Evolutionary conservation across 2,888 invertebrate genomes (phyloP), one percentile per base, ranked within the genome.

Genomic region (Nymphalis urticae): DNA sequence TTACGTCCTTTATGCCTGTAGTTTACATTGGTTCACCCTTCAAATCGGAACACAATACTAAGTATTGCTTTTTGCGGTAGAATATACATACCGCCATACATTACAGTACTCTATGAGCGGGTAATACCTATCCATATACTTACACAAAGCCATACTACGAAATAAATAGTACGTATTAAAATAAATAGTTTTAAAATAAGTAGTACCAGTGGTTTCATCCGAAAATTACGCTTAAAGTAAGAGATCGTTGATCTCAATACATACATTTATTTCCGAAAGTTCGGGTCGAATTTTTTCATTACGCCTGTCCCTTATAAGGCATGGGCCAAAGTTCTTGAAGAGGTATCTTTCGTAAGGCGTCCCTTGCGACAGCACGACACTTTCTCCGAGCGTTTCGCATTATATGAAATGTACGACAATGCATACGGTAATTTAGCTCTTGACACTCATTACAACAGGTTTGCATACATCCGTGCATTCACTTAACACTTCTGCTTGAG

Each of bases 331-430:
- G 72, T 72, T 72, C 71, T 73, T 64, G 66, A 72, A 75, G 73
- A 73, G 78, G 81, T 80, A 80, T 88, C 82, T 89, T 87, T 88
- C 89, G 88, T 83, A 89, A 89, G 85, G 77, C 85, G 86, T 85
- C 88, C 88, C 87, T 85, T 84, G 80, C 78, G 79, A 78, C 78
- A 80, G 79, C 77, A 75, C 79, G 83, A 78, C 84, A 84, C 89
- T 89, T 89, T 90, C 89, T 88, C 88, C 84, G 78, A 77, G 78
- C 80, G 80, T 82, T 79, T 78, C 79, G 78, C 80, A 82, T 87
- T 83, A 83, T 84, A 82, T 82, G 82, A 79, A 83, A 80, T 79
- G 78, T 79, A 81, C 73, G 71, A 76, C 76, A 74, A 75, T 76
- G 75, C 76, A 74, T 73, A 61, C 66, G 66, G 68, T 66, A 71